phyloP scores from a whole-genome alignment of 2,113 vertebrate species.

The Eudyptes chrysolophus region DNA sequence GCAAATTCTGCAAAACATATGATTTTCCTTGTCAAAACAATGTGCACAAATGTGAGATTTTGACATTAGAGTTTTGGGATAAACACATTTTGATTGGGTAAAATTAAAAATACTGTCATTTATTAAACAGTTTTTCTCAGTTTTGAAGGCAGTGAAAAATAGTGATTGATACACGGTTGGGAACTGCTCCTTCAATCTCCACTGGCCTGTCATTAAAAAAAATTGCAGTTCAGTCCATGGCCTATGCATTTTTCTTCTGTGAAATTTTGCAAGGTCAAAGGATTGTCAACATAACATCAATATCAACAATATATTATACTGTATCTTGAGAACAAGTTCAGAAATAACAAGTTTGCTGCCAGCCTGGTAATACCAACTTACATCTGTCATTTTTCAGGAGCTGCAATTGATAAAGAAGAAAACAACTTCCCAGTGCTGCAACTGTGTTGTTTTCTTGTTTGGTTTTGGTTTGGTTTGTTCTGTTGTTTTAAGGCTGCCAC shows the following conservation, averaged over 20 bases:
- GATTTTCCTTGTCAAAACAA: neutral
- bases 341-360: constrained; percentile 8
- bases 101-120: neutral
- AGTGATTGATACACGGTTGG: neutral
- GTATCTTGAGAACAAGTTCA: neutral
- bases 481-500: neutral
- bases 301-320: neutral
- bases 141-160: neutral
- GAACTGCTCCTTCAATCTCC: constrained; percentile 3
- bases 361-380: neutral
- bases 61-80: neutral
- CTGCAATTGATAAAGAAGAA: neutral
- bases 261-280: constrained; percentile 26
- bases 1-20: neutral
- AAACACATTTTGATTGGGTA: neutral
- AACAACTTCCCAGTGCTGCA: fast-evolving
- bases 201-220: neutral
- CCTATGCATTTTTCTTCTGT: neutral
- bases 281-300: constrained; percentile 19
- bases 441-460: neutral
- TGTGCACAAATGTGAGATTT: neutral
- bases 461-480: neutral
- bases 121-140: neutral
- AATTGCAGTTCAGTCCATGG: neutral
- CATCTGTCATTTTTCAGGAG: neutral